A percentile compares a stretch with the other conserved stretches of the same genome.
Conservation (phyloP, 2,113 vertebrate genomes). For the Hydrochoerus hydrochaeris region DNA sequence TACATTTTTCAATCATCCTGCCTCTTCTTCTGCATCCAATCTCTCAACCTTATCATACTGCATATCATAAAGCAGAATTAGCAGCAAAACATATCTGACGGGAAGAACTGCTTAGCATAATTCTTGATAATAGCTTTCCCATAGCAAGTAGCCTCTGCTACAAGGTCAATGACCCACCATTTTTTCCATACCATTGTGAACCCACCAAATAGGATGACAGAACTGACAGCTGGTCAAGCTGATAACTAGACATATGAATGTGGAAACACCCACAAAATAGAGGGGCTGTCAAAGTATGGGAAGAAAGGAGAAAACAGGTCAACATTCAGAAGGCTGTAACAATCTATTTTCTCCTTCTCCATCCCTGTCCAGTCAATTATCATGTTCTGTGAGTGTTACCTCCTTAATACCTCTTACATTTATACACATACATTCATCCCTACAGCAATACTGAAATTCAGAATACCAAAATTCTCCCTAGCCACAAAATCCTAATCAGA, state of each 20-base stretch:
- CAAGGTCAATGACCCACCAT: conserved; percentile 55
- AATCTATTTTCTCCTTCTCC: not conserved
- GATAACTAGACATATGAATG: conserved; percentile 11
- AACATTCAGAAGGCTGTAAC: conserved; percentile 9
- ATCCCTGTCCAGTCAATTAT: not conserved
- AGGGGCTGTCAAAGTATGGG: not conserved
- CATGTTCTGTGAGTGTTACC: not conserved
- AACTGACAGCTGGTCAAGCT: conserved; percentile 63
- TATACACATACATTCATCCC: not conserved
- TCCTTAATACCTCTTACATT: not conserved
- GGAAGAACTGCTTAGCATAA: conserved; percentile 71
- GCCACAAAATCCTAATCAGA: not conserved
- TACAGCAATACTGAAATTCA: not conserved
- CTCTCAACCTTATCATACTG: not conserved
- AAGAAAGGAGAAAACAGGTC: conserved; percentile 13
- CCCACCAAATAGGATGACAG: conserved; percentile 52
- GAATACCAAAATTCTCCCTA: not conserved
- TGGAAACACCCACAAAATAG: conserved; percentile 55
- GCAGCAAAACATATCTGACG: conserved; percentile 62
- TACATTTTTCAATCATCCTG: not conserved
- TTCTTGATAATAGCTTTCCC: conserved; percentile 66
- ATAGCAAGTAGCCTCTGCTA: conserved; percentile 5
- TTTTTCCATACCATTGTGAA: conserved; percentile 41
- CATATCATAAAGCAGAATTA: conserved; percentile 6
- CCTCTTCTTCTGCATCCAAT: not conserved